Evolutionary conservation across 92 coral and sea anemone genomes (phyloP), one percentile per base, ranked within the genome.

Genomic region (Epizoanthus rinbou): DNA sequence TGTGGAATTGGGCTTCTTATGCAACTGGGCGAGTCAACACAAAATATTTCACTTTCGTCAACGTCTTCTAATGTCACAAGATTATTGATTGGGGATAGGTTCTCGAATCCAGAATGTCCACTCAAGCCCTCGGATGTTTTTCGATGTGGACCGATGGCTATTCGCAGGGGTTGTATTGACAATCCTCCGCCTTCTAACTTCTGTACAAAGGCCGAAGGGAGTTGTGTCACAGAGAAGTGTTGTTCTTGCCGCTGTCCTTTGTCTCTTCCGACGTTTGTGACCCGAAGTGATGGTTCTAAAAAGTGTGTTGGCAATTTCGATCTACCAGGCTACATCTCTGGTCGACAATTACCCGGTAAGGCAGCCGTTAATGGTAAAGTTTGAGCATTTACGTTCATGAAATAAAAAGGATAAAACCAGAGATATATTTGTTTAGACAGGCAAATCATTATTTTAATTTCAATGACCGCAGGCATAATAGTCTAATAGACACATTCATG

Each of bases 1-100:
- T 43, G 45, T 78, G 66, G 70, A 69, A 39, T 76, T 62, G 82
- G 23, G n/a, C 21, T 62, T 15, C 14, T 45, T 21, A 11, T 37
- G 23, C 63, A 22, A 35, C 41, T 78, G 25, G 43, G 82, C 22
- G 47, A 41, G 21, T 78, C 82, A 21, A 21, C 72, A 39, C 57
- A 78, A 62, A 63, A 78, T 15, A 13, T 78, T 78, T 22, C 82
- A 35, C 63, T 6, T 33, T 63, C 58, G 41, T 43, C 66, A 59
- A 57, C 23, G 17, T 78, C 82, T 78, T 69, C 28, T 69, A 78
- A 78, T 57, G 64, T 78, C 64, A 78, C 82, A 62, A 78, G 82
- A 59, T 78, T 78, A 78, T 21, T 62, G 69, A 60, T 11, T 18
- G 82, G 82, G 64, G 82, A 78, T 78, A 41, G 22, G 17, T 78